Percentiles rank a stretch among this genome's conserved stretches.
Evolutionary conservation across 2,797 vertebrate genomes (phyloP).

Genomic region (Sebastes matsubarae): DNA sequence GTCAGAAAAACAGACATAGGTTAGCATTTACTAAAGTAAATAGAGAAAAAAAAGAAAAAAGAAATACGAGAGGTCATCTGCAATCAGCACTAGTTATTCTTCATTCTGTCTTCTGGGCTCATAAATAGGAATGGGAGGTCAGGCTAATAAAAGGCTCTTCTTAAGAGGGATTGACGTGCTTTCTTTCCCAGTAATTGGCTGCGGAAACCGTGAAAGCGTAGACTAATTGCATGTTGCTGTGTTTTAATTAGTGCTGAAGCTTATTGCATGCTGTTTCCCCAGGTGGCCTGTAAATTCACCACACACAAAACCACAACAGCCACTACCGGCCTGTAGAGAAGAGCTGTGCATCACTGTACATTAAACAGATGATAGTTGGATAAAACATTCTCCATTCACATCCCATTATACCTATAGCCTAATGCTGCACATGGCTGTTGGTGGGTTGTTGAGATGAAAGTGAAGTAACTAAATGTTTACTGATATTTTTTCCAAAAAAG

Average conservation of each 20-base stretch:
- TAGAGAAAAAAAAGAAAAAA: neutral
- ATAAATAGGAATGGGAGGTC: slow-evolving; percentile 15
- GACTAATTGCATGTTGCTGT: slow-evolving; percentile 77
- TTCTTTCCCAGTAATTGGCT: slow-evolving; percentile 69
- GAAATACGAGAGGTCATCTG: neutral
- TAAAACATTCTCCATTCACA: neutral
- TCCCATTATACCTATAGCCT: neutral
- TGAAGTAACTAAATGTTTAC: neutral
- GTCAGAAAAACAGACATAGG: neutral
- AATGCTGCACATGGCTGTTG: neutral
- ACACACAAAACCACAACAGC: slow-evolving; percentile 30
- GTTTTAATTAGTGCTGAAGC: slow-evolving; percentile 75
- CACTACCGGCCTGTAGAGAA: neutral
- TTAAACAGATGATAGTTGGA: neutral
- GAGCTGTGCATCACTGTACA: slow-evolving; percentile 4
- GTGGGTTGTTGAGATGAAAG: neutral
- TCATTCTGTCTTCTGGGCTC: slow-evolving; percentile 6
- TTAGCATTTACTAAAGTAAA: neutral
- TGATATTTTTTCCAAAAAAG: neutral
- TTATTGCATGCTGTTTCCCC: slow-evolving; percentile 63
- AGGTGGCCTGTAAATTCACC: slow-evolving; percentile 60
- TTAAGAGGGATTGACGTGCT: slow-evolving; percentile 33
- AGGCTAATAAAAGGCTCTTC: slow-evolving; percentile 39
- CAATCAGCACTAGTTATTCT: neutral
- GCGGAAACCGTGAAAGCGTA: slow-evolving; percentile 42